phyloP scores from a whole-genome alignment of 2,113 vertebrate species.

The Melozone crissalis region DNA sequence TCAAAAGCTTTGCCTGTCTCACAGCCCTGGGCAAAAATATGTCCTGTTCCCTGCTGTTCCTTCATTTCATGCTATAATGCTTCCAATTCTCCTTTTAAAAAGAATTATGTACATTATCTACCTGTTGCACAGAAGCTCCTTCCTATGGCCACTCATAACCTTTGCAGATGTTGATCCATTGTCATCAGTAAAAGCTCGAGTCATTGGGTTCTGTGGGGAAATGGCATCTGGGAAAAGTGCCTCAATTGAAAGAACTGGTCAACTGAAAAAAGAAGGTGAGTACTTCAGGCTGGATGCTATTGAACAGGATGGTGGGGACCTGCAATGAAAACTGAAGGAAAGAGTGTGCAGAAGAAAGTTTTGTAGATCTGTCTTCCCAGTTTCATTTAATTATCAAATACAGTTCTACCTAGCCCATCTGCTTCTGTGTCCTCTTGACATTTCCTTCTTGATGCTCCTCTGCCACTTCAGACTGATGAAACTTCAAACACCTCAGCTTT shows the following conservation, averaged over 20 bases:
- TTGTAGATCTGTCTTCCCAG: neutral
- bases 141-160: neutral
- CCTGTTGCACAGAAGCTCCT: conserved; percentile 20
- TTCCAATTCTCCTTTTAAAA: conserved; percentile 27
- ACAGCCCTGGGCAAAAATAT: conserved; percentile 31
- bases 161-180: neutral
- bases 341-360: neutral
- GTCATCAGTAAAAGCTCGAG: neutral
- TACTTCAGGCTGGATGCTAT: neutral
- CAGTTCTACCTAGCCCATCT: neutral
- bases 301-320: neutral
- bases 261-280: neutral
- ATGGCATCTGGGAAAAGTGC: neutral
- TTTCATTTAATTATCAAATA: neutral
- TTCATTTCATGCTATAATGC: conserved; percentile 61
- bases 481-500: neutral
- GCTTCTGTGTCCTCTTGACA: neutral
- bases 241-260: neutral
- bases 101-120: conserved; percentile 35
- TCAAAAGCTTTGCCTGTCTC: conserved; percentile 15
- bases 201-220: neutral
- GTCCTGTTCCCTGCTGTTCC: conserved; percentile 37
- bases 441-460: neutral
- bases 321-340: neutral
- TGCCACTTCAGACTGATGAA: neutral